Evolutionary conservation across 2,113 vertebrate species (phyloP), one percentile per base, ranked within the genome.

Genomic region (Mesembrinibis cayennensis): DNA sequence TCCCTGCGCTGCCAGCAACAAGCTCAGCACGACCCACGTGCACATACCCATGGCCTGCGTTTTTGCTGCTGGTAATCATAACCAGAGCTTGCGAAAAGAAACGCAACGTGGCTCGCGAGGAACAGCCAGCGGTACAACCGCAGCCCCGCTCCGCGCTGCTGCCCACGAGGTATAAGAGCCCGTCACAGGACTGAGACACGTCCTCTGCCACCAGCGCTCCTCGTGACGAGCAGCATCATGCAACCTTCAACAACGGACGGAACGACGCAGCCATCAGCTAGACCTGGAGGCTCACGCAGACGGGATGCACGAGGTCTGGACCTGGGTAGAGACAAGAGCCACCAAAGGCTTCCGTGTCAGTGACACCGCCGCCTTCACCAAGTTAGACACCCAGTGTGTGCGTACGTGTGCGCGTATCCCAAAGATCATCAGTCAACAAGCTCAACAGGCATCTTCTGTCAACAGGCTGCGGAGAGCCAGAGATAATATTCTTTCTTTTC

Each of bases 331-430:
- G 15, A 71, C 16, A 52, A 77, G 23, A 74, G 84, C 19, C 58
- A 42, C 78, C 50, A 29, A n/a, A 42, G 10, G 53, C 40, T 52
- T 69, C 53, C 45, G 53, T 7, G 5, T 1, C 42, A 18, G 34
- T 7, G 23, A 22, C 22, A 38, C 34, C 3, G 0, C 30, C 7
- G 36, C 47, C n/a, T 34, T 55, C 71, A 15, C 32, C 66, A 25
- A 22, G 80, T 36, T 4, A 18, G 52, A 53, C 10, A 47, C 30
- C 52, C 15, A 29, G 52, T 0, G 12, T 8, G 14, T 5, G 38
- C 3, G 25, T 29, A 14, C 3, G 7, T 0, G 0, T 4, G n/a
- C 30, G 1, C 0, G 16, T 0, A 65, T 29, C 79, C 66, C 42
- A 20, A 29, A 67, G 59, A 29, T 7, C 38, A 25, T 0, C 10